Conservation (phyloP, 2,113 vertebrate species). For the Microtus pennsylvanicus region DNA sequence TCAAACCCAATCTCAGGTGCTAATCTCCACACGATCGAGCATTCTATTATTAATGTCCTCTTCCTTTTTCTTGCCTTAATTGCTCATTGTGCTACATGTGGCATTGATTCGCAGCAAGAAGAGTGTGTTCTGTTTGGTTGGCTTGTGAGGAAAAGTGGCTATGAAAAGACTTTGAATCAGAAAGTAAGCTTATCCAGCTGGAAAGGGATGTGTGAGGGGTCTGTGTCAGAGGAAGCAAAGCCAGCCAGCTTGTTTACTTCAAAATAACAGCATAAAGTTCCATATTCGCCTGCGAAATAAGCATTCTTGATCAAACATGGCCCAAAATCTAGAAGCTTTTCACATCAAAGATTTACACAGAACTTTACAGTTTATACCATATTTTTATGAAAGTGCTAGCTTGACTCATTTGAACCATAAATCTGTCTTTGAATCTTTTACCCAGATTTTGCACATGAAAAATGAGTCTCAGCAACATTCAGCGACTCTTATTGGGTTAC, state of each 20-base stretch:
- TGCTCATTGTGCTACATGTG: constrained; percentile 72
- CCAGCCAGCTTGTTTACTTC: constrained; percentile 37
- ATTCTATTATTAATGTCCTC: constrained; percentile 74
- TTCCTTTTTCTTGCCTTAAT: constrained; percentile 66
- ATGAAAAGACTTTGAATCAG: constrained; percentile 71
- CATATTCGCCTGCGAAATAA: constrained; percentile 18
- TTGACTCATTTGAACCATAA: not conserved
- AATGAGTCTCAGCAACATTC: not conserved
- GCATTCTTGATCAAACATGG: constrained; percentile 24
- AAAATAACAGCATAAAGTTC: constrained; percentile 58
- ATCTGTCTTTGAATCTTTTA: constrained; percentile 2
- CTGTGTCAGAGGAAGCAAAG: constrained; percentile 20
- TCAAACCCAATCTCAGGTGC: constrained; percentile 77
- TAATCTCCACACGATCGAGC: constrained; percentile 73
- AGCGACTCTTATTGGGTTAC: not conserved
- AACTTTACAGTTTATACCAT: not conserved
- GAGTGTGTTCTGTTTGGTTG: constrained; percentile 68
- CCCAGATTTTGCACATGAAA: constrained; percentile 6
- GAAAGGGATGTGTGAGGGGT: constrained; percentile 30
- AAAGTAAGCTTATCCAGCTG: constrained; percentile 68
- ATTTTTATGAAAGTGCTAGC: not conserved
- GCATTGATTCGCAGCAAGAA: constrained; percentile 75
- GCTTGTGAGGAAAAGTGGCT: constrained; percentile 62
- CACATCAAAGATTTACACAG: not conserved
- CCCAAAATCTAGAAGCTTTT: not conserved